Evolutionary conservation across 2,888 invertebrate genomes (phyloP), one percentile per base, ranked within the genome.

Genomic region (Scaptomyza flava): DNA sequence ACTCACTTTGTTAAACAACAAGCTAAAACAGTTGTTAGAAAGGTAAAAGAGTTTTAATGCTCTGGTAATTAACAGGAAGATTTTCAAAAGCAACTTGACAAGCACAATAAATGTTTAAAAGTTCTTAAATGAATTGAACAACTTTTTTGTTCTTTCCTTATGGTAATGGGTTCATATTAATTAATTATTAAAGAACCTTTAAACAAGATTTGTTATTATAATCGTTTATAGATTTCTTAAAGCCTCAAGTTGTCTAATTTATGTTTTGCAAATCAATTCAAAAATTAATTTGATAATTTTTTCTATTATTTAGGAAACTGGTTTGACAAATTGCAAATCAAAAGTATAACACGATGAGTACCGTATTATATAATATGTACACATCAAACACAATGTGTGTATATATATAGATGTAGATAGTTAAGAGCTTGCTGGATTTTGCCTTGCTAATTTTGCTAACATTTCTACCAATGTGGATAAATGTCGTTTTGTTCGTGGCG

Each of bases 401-500:
- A 12, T 17, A 17, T 17, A 17, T 17, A 17, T 17, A 17, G 1
- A 17, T 17, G 17, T 27, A 41, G 41, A 42, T 47, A 34, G 23
- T 14, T 38, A 27, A 38, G 38, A 27, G 51, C 11, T 23, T 3
- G 43, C 33, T 41, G 14, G 9, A 31, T 58, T 23, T 57, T 27
- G 64, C 11, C 50, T 57, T 57, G 64, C 53, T 27, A 41, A 51
- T 60, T 17, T 17, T 17, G 33, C 23, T 14, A 46, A 41, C 48
- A 62, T 73, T 67, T 74, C 47, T 62, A 41, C 23, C 47, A 50
- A 60, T 60, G 23, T 46, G 47, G 62, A 17, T 59, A 70, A 63
- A 51, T 73, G 57, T 60, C 63, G 67, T n/a, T 46, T 47, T 4
- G 14, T 2, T 38, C 38, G 42, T 57, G 57, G 54, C 68, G 61